A percentile compares a stretch with the other conserved stretches of the same genome.
phyloP scores from a whole-genome alignment of 2,797 vertebrate species.

The Onychomys leucogaster region DNA sequence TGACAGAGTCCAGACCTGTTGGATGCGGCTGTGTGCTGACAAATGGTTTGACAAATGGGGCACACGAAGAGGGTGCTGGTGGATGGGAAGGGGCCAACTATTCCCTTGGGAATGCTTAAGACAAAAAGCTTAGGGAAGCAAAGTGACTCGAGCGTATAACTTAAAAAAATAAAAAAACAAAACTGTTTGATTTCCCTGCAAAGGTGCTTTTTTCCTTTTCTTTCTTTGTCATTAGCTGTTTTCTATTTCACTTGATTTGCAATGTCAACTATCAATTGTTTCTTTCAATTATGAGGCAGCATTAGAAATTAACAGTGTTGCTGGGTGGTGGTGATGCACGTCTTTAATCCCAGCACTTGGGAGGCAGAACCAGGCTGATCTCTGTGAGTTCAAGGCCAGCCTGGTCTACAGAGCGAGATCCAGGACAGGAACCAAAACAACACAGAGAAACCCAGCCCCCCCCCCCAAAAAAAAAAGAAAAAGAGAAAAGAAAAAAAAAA shows the following conservation, averaged over 20 bases:
- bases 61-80: not conserved
- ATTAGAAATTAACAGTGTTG: not conserved
- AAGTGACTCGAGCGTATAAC: slow-evolving; percentile 4
- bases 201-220: not conserved
- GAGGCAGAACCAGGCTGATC: no score
- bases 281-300: not conserved
- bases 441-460: no score
- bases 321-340: no score
- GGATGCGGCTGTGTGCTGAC: slow-evolving; percentile 41
- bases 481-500: no score
- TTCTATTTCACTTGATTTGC: not conserved
- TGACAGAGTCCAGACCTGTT: slow-evolving; percentile 66
- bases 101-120: not conserved
- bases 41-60: slow-evolving; percentile 66
- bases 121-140: slow-evolving; percentile 2
- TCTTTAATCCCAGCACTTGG: no score
- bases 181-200: not conserved
- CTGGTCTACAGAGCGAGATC: no score
- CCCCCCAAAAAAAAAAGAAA: no score
- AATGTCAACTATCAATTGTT: not conserved
- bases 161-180: not conserved
- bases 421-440: no score
- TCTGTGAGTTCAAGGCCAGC: no score
- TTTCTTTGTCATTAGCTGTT: slow-evolving; percentile 6
- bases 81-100: not conserved